These are phyloP conservation scores for Microcebus murinus DNA, from an alignment of 2,113 vertebrate species.

Conservation along the genomic window DNA sequence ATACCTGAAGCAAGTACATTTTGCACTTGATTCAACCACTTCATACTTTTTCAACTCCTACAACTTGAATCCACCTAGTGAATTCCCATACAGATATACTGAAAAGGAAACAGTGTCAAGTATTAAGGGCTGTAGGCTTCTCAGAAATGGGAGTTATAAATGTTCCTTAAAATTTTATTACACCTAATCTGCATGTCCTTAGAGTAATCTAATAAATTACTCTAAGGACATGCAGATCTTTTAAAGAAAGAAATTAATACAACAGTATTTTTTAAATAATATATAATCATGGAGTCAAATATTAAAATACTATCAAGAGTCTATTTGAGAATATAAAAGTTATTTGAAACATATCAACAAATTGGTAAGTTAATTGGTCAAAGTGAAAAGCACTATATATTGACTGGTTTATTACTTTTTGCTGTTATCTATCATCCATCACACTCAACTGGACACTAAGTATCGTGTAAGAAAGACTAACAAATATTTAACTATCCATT, in stretches of 20 bases:
- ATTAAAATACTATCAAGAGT: background rate
- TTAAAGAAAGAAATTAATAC: background rate
- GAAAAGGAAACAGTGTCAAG: background rate
- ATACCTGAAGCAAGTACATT: background rate
- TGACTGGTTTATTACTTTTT: background rate
- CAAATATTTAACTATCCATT: background rate
- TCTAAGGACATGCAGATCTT: background rate
- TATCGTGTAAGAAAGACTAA: background rate
- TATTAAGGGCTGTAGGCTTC: background rate
- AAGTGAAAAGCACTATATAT: background rate
- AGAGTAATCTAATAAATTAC: background rate
- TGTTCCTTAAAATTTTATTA: background rate
- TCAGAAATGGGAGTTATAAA: background rate
- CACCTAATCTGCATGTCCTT: background rate
- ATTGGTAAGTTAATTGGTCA: background rate
- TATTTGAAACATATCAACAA: slow-evolving; percentile 17
- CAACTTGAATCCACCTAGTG: background rate
- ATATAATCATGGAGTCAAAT: background rate
- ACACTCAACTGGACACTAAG: background rate
- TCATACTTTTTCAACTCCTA: background rate
- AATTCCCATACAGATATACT: background rate
- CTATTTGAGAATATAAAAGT: background rate
- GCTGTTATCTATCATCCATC: background rate
- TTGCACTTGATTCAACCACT: background rate
- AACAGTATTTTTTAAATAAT: background rate